A percentile compares a stretch with the other conserved stretches of the same genome.
Evolutionary conservation across 2,797 vertebrate genomes (phyloP).

Genomic region (Gambelia wislizenii): DNA sequence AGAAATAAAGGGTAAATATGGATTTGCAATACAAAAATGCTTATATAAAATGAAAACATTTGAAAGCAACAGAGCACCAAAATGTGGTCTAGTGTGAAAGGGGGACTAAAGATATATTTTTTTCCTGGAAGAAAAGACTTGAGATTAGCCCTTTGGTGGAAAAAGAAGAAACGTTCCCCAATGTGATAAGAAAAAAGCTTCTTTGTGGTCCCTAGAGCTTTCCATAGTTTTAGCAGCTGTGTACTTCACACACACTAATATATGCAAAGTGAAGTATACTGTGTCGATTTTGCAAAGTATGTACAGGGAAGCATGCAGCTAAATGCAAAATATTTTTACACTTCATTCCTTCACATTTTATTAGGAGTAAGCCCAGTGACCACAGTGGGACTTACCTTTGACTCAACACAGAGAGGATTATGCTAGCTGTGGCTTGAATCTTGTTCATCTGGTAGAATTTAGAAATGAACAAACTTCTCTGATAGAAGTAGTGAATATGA

Average conservation of each 20-base stretch:
- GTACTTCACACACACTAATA: not conserved
- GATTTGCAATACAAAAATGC: not conserved
- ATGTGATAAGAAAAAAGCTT: not conserved
- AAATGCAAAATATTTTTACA: not conserved
- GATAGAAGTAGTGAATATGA: not conserved
- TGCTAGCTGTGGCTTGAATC: not conserved
- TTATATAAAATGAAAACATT: not conserved
- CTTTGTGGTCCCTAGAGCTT: slow-evolving; percentile 12
- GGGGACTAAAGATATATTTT: not conserved
- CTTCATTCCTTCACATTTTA: not conserved
- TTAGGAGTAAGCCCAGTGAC: not conserved
- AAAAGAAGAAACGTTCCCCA: not conserved
- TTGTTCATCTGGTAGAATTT: not conserved
- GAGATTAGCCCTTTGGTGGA: not conserved
- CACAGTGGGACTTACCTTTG: not conserved
- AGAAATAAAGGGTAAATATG: not conserved
- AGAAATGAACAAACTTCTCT: not conserved
- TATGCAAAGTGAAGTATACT: slow-evolving; percentile 17
- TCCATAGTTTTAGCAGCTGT: not conserved
- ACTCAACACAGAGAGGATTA: not conserved
- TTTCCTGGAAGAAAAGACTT: not conserved
- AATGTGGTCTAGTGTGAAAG: not conserved
- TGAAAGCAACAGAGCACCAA: not conserved
- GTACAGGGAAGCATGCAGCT: not conserved
- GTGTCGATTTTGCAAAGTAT: not conserved